Evolutionary conservation across 1,140 invertebrate genomes (phyloP).

Genomic region (Drosophila setifemur): DNA sequence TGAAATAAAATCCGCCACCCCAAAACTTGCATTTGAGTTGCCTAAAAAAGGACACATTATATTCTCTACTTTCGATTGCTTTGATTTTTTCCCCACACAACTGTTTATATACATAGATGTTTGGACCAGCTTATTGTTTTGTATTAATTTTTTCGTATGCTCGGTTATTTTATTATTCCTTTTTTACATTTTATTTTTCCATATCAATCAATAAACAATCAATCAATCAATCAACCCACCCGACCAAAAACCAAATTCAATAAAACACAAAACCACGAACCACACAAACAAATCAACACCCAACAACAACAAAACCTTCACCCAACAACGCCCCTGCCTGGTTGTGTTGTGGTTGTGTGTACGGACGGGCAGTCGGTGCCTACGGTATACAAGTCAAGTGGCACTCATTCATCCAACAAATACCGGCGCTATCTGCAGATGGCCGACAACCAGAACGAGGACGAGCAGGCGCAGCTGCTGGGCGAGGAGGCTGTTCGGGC

Average conservation of each 20-base stretch:
- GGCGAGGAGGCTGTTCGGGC: slow-evolving; percentile 96
- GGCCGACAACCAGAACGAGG: slow-evolving; percentile 94
- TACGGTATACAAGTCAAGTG: slow-evolving; percentile 75
- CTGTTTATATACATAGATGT: slow-evolving; percentile 25
- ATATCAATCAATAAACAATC: slow-evolving; percentile 55
- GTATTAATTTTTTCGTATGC: slow-evolving; percentile 32
- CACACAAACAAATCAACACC: slow-evolving; percentile 14
- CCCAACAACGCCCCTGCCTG: slow-evolving; percentile 27
- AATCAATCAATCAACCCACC: slow-evolving; percentile 36
- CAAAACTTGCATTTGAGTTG: neutral
- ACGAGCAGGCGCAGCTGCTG: slow-evolving; percentile 96
- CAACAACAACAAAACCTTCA: no score
- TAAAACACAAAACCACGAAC: slow-evolving; percentile 5
- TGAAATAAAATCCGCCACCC: no score
- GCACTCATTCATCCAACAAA: slow-evolving; percentile 66
- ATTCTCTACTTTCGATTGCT: neutral
- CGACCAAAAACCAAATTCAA: slow-evolving; percentile 35
- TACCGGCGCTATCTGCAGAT: slow-evolving; percentile 86
- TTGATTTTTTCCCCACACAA: neutral
- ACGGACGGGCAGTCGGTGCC: slow-evolving; percentile 81
- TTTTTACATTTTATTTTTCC: slow-evolving; percentile 70
- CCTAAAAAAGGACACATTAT: neutral
- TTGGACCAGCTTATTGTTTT: slow-evolving; percentile 40
- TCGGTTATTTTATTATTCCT: slow-evolving; percentile 65
- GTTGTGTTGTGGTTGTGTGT: slow-evolving; percentile 79